A percentile compares a stretch with the other conserved stretches of the same genome.
These are phyloP conservation scores for Agriotes lineatus DNA, from an alignment of 2,888 invertebrate genomes.

Conservation along the genomic window DNA sequence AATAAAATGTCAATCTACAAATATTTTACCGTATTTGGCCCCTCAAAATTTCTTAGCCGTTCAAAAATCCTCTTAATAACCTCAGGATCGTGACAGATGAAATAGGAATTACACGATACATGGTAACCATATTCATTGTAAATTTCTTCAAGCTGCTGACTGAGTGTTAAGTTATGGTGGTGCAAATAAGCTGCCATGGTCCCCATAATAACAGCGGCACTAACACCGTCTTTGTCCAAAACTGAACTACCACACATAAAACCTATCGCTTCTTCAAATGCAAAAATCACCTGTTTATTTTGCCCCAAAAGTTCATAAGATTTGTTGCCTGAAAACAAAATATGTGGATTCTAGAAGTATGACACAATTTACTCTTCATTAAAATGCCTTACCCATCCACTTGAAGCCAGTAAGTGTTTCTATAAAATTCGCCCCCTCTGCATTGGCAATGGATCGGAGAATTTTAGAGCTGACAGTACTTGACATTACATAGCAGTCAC, in stretches of 20 bases:
- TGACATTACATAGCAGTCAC: slow-evolving; percentile 85
- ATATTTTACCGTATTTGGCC: slow-evolving; percentile 73
- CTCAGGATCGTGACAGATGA: slow-evolving; percentile 82
- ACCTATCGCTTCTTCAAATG: slow-evolving; percentile 99
- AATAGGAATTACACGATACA: slow-evolving; percentile 89
- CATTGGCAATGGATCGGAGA: slow-evolving; percentile 82
- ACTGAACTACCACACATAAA: slow-evolving; percentile 94
- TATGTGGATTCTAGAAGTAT: background rate
- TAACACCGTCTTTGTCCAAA: slow-evolving; percentile 96
- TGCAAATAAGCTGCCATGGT: slow-evolving; percentile 82
- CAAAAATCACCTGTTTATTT: slow-evolving; percentile 87
- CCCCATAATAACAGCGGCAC: slow-evolving; percentile 85
- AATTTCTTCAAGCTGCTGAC: slow-evolving; percentile 78
- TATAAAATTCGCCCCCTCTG: slow-evolving; percentile 80
- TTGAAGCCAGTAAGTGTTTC: slow-evolving; percentile 99
- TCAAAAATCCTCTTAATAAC: slow-evolving; percentile 83
- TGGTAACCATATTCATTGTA: slow-evolving; percentile 92
- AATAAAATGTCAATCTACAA: slow-evolving; percentile 38
- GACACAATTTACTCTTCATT: too few species aligned
- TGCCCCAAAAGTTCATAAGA: slow-evolving; percentile 77
- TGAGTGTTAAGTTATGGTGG: slow-evolving; percentile 70
- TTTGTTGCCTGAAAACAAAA: slow-evolving; percentile 73
- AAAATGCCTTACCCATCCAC: slow-evolving; percentile 98
- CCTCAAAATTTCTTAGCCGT: slow-evolving; percentile 80
- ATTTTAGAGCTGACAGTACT: slow-evolving; percentile 98